Evolutionary conservation across 2,888 invertebrate genomes (phyloP), one percentile per base, ranked within the genome.

Genomic region (Dromius quadrimaculatus): DNA sequence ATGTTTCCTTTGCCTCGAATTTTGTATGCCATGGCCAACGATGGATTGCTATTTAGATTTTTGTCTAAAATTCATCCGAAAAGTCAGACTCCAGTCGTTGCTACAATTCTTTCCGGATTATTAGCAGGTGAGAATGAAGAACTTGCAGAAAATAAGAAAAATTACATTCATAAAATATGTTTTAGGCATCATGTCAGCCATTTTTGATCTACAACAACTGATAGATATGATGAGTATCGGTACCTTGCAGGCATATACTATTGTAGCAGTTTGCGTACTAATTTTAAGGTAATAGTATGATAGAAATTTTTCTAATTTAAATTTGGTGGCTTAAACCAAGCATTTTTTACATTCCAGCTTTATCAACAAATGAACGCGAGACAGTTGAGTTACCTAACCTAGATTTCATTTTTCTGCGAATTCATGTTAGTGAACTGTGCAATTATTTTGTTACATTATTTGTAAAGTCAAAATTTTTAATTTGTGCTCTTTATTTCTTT

Each of bases 181-280:
- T 83, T 13, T 81, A 90, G 94, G 92, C 15, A 68, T 90, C 2
- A 94, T 97, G 92, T 93, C 96, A 0, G 85, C 93, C 0, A 80
- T 96, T n/a, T 95, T 97, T 81, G 92, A 97, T 83, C 84, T 97
- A 72, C 89, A 93, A 72, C 95, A 96, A 79, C 84, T 97, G 70
- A 95, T 97, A 72, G 95, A 97, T 78, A 97, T 97, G 92, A 95
- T 97, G 94, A 96, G 96, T 5, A 97, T 97, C 76, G 94, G 94
- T 8, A 95, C 95, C 0, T 84, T 95, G 1, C 85, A 95, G 63
- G 95, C 95, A 0, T 97, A 97, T 80, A 93, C 95, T 1, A 95
- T 97, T 74, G 97, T 97, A 0, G 94, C 95, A 0, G 89, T 94
- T 70, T 93, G 94, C 76, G 95, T 97, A 1, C 86, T 97, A 5